Conservation (phyloP, 2,797 vertebrate species). For the Thalassophryne amazonica region DNA sequence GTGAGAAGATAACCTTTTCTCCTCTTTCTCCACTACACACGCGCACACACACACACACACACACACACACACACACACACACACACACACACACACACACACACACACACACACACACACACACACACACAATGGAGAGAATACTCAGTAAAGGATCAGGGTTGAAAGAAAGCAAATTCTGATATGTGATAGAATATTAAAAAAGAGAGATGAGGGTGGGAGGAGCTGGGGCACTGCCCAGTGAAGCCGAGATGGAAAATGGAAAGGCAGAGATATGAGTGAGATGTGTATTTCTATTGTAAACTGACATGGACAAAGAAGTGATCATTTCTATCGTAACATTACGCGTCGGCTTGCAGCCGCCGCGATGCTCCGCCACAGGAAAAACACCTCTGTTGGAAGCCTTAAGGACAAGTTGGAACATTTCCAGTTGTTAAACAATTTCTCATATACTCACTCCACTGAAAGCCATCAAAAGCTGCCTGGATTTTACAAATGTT, state of each 20-base stretch:
- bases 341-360: no score
- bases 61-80: constrained; percentile 25
- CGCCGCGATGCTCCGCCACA: no score
- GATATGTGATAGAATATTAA: constrained; percentile 1
- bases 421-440: no score
- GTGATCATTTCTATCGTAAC: constrained; percentile 34
- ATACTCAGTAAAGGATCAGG: background rate
- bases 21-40: no score
- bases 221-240: background rate
- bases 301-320: constrained; percentile 33
- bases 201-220: background rate
- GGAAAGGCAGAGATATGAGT: background rate
- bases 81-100: constrained; percentile 27
- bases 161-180: background rate
- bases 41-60: background rate
- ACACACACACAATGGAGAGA: constrained; percentile 24
- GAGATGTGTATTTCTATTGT: constrained; percentile 2
- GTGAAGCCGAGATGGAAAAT: constrained; percentile 20
- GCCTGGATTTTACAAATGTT: no score
- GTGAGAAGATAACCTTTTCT: no score
- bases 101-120: constrained; percentile 9
- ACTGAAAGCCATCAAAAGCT: no score
- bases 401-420: no score
- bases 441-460: no score
- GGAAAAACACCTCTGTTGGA: no score